Base-by-base conservation (phyloP, 2,888 invertebrate species). In the Mycalesis mineus region DNA sequence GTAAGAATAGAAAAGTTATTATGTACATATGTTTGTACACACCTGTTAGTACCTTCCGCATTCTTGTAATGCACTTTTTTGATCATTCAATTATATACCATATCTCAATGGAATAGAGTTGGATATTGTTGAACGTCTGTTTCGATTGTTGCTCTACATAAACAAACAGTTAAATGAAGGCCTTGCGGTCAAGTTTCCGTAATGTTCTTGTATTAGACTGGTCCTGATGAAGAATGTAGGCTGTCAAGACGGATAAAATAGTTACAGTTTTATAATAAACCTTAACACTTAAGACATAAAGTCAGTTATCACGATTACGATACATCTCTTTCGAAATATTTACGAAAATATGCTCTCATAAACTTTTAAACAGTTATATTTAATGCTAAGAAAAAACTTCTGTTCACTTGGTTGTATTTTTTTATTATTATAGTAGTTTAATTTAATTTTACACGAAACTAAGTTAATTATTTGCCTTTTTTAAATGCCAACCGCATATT, bases 171-270 rank as follows among this genome's bases (percentile, higher is more conserved):
- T 67, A 65, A 63, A 74, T 60, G 68, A 68, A 78, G 85, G 73
- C 86, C 88, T 87, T 87, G 87, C 78, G 81, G 82, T 83, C 86
- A 72, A 72, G 79, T 83, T 84, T 83, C 86, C 82, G 77, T 69
- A 71, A 68, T 73, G 80, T 80, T 82, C 84, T 78, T 79, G 73
- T 61, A 63, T 71, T 73, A 73, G 66, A 72, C 71, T 72, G 64
- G 70, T 69, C 63, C 65, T 64, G 60, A 59, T 62, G 64, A 65
- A 52, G 55, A 48, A 51, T 61, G 60, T 54, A 28, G 37, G 29
- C 45, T 62, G 57, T 57, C 55, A 60, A 57, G 40, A 44, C 29
- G 33, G 33, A 50, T 51, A 28, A 57, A 57, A 40, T 29, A 48
- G 44, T 31, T 14, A 29, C 31, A 31, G 40, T 13, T 45, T n/a